phyloP scores from a whole-genome alignment of 2,113 vertebrate genomes.

The Mesocricetus auratus region DNA sequence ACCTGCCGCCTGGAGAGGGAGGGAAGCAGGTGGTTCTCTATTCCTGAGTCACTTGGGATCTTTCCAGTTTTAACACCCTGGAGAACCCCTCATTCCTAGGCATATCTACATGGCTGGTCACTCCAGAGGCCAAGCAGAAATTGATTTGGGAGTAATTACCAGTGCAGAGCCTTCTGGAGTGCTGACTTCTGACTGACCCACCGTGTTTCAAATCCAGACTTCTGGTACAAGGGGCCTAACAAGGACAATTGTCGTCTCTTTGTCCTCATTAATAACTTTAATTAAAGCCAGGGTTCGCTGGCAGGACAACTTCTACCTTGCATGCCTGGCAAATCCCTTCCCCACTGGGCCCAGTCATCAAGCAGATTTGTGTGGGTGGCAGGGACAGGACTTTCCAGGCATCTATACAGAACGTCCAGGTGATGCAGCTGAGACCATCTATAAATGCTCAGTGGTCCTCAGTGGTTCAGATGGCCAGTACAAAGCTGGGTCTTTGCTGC shows the following conservation, averaged over 20 bases:
- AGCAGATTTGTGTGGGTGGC: slow-evolving; percentile 35
- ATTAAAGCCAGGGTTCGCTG: slow-evolving; percentile 60
- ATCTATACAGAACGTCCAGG: not conserved
- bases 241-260: slow-evolving; percentile 10
- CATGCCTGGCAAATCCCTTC: slow-evolving; percentile 69
- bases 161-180: not conserved
- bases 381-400: not conserved
- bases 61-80: not conserved
- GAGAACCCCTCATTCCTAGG: not conserved
- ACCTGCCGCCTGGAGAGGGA: not conserved
- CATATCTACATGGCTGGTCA: not conserved
- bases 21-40: not conserved
- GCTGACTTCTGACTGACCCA: not conserved
- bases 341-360: slow-evolving; percentile 59
- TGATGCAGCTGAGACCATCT: not conserved
- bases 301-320: slow-evolving; percentile 64
- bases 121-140: not conserved
- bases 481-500: not conserved
- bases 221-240: not conserved
- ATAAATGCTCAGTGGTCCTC: not conserved
- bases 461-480: not conserved
- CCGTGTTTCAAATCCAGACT: not conserved
- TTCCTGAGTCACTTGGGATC: not conserved
- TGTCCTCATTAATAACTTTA: slow-evolving; percentile 66
- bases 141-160: not conserved